Evolutionary conservation across 2,113 vertebrate genomes (phyloP), one percentile per base, ranked within the genome.

Genomic region (Syngnathus scovelli): DNA sequence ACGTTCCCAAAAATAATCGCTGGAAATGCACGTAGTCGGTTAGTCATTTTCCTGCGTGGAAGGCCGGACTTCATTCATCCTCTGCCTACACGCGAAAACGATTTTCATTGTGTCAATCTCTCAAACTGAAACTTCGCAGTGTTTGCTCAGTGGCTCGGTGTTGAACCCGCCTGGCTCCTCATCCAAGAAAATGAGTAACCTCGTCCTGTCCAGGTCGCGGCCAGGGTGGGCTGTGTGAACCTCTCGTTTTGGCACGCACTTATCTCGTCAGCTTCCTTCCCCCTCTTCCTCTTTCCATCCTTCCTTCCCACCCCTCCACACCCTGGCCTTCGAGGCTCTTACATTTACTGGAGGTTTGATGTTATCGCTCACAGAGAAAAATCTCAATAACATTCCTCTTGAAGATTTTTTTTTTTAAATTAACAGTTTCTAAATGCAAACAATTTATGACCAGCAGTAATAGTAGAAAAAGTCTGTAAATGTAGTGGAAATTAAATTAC

Each of bases 261-360:
- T 87, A 86, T 80, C 85, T 80, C 44, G 67, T 79, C 83, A 65
- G 71, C 81, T 93, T 92, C 91, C 92, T 90, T 90, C 90, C 89
- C 76, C 82, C 72, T 85, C 91, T 92, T 92, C 91, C 92, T 92
- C 93, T 92, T 93, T 91, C 83, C 88, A 86, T 88, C 87, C 87
- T 86, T 92, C 87, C 89, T 90, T 90, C 89, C 89, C 87, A 74
- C 71, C 52, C 61, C 69, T 70, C 88, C 88, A 83, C 89, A 61
- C 86, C 86, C 86, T 54, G 6, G 74, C 64, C 78, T 73, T 70
- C 3, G 12, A 78, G 80, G 72, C 82, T 82, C 58, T 75, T 82
- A 49, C 63, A 75, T 83, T 82, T 74, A 49, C 67, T 75, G 64
- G 72, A 87, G 70, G 43, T 81, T 75, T 78, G 81, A 85, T 80